Evolutionary conservation across 2,113 vertebrate species (phyloP), one percentile per base, ranked within the genome.

Genomic region (Athene noctua): DNA sequence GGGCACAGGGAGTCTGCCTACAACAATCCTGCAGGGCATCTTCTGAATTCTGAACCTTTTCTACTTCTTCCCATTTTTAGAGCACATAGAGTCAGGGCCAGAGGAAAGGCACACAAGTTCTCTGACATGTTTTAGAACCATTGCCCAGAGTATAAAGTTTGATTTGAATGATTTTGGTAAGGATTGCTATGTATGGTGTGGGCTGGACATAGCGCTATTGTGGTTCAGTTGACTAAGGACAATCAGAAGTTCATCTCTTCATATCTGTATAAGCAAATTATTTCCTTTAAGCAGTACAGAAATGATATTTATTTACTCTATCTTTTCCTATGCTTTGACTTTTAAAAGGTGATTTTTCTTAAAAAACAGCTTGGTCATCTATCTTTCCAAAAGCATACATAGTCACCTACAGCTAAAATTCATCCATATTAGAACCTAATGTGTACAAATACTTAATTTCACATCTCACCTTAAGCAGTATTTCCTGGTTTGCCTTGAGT

Each of bases 401-500:
- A 86, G 44, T 55, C 90, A 79, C 66, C 59, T 86, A 3, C 63
- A 79, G 65, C 57, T 72, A 47, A 82, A 65, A 13, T 65, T 54
- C 62, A 52, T 67, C 63, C 59, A 34, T 5, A 0, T 57, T 44
- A 84, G 51, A 86, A 86, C 25, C 59, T 6, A 0, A 27, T 91
- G 92, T 66, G 29, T 70, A 80, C 83, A 86, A 77, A 82, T 86
- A 74, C 30, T 86, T 46, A 26, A 46, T 67, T 49, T 65, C 49
- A 26, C 15, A 1, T 77, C 79, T 88, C 13, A 0, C 25, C 15
- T 58, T 38, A 8, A 77, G 85, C 80, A 47, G n/a, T 6, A 10
- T 90, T 96, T 91, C 90, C 93, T 80, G 52, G 6, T 90, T 78
- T 79, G 85, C 80, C 86, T 87, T 85, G 91, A 93, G 95, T 66